Evolutionary conservation across 2,888 invertebrate species (phyloP).

Genomic region (Tenthredo mesomela): DNA sequence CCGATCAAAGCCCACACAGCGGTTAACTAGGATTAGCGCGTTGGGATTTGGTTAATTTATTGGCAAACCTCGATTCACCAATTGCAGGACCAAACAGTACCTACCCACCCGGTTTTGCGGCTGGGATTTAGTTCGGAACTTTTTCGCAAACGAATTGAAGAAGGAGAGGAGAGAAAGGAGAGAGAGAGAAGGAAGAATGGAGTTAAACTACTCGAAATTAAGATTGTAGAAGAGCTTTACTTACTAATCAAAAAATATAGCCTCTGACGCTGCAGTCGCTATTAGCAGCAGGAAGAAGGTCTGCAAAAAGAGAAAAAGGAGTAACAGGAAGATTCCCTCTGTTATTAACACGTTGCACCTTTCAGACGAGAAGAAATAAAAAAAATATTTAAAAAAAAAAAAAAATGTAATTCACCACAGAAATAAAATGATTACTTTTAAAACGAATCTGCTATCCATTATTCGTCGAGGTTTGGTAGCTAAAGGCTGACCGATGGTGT

Average conservation of each 20-base stretch:
- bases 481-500: constrained; percentile 51
- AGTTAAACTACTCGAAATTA: neutral
- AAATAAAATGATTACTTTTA: constrained; percentile 63
- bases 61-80: constrained; percentile 47
- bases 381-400: too few species aligned
- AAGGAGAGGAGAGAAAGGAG: too few species aligned
- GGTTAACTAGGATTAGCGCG: constrained; percentile 59
- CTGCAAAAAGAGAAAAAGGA: constrained; percentile 57
- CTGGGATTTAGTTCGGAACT: neutral
- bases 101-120: neutral
- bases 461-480: constrained; percentile 19
- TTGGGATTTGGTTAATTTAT: constrained; percentile 57
- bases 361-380: neutral
- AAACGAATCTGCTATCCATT: constrained; percentile 46
- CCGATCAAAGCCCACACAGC: constrained; percentile 57
- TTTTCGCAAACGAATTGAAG: too few species aligned
- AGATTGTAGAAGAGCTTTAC: constrained; percentile 52
- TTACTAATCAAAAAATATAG: constrained; percentile 67
- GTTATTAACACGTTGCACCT: too few species aligned
- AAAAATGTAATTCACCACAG: neutral
- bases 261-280: constrained; percentile 59
- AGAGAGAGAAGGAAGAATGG: neutral
- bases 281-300: constrained; percentile 61
- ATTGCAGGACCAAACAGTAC: constrained; percentile 5
- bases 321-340: neutral